Evolutionary conservation across 1,140 invertebrate genomes (phyloP).

Genomic region (Drosophila tani): DNA sequence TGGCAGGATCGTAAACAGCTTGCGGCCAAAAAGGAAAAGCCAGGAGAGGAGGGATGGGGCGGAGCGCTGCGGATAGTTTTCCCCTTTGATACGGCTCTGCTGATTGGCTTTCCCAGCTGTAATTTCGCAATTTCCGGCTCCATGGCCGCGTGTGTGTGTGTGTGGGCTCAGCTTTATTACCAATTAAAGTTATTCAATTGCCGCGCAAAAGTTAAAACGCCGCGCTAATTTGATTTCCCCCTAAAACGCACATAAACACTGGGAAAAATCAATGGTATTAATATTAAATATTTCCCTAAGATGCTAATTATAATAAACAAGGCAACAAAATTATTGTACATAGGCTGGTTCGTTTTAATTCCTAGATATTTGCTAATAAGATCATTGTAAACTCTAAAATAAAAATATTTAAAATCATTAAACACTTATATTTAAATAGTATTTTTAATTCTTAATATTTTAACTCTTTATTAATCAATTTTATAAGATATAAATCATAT

Average conservation of each 20-base stretch:
- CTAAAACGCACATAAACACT: slow-evolving; percentile 15
- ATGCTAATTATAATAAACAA: too few relatives aligned
- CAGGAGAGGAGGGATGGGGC: neutral
- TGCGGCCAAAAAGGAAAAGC: slow-evolving; percentile 44
- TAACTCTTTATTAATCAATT: too few relatives aligned
- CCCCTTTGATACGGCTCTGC: slow-evolving; percentile 46
- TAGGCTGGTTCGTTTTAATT: too few relatives aligned
- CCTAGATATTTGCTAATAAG: too few relatives aligned
- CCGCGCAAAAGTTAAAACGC: slow-evolving; percentile 67
- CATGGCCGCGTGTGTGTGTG: slow-evolving; percentile 17
- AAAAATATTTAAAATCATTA: too few relatives aligned
- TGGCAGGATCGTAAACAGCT: slow-evolving; percentile 68
- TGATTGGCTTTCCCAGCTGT: slow-evolving; percentile 62
- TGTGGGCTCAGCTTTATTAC: slow-evolving; percentile 56
- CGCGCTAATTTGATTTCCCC: slow-evolving; percentile 64
- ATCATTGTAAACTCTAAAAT: too few relatives aligned
- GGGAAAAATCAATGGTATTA: neutral
- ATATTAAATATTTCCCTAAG: neutral
- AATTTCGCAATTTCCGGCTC: slow-evolving; percentile 60
- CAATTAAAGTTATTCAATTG: slow-evolving; percentile 83
- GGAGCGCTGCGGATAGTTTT: slow-evolving; percentile 8
- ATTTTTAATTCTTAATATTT: too few relatives aligned
- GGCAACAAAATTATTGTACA: too few relatives aligned
- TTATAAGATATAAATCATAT: too few relatives aligned
- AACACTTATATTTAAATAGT: too few relatives aligned